Evolutionary conservation across 2,113 vertebrate species (phyloP), one percentile per base, ranked within the genome.

Genomic region (Pithys albifrons): DNA sequence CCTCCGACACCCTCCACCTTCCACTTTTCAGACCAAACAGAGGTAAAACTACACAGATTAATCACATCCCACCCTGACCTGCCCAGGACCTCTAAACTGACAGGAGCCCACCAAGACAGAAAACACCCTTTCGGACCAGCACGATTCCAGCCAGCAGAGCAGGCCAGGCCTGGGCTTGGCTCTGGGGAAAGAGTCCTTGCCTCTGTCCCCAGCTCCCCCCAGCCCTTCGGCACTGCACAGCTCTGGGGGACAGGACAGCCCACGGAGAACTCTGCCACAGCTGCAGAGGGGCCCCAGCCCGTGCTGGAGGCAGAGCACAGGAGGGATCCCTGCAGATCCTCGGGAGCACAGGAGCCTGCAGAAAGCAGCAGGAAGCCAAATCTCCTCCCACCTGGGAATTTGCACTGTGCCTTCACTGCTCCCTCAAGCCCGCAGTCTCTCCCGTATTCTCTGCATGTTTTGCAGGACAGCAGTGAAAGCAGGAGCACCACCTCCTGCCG

Each of bases 261-360:
- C 3, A 3, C 27, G 5, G 1, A 4, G 77, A 52, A 27, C 24
- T 6, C n/a, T n/a, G 19, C 27, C 17, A 52, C 0, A 0, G 49
- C 25, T 0, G 6, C 46, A 2, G 5, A 9, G 37, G 35, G 46
- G 37, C 20, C 49, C 24, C n/a, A 72, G 41, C 31, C 58, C 5
- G 0, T 4, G 5, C 76, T 28, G 13, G 37, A 41, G 45, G 59
- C 39, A 27, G 23, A 22, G 29, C 6, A 37, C n/a, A 31, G 33
- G 33, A 76, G 14, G 23, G 54, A 19, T 69, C 59, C 35, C 51
- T 67, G 62, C 23, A 39, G 58, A 54, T 6, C 41, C 52, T 14
- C 12, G 4, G 6, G 46, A 27, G 25, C 75, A 14, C 48, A 45
- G 52, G 39, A 73, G 48, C 43, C 74, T 11, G 28, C 3, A 52